Evolutionary conservation across 2,113 vertebrate genomes (phyloP).

Genomic region (Psammodynastes pulverulentus): DNA sequence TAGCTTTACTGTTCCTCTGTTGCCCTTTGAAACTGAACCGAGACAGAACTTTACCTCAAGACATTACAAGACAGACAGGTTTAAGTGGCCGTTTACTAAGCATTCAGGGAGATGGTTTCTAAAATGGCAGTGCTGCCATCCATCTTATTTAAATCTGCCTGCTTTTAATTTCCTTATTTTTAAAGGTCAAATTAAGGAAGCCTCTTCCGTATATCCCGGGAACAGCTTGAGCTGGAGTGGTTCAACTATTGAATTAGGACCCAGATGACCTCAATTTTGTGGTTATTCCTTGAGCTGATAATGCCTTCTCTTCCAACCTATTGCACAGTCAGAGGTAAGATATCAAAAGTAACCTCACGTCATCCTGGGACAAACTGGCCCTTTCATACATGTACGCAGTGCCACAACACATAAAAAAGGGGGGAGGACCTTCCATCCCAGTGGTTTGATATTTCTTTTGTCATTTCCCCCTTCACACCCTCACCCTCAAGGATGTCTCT

Average conservation of each 20-base stretch:
- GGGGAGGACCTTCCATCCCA: background rate
- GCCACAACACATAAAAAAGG: background rate
- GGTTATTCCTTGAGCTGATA: background rate
- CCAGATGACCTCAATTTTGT: background rate
- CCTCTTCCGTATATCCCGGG: background rate
- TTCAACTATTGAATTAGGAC: background rate
- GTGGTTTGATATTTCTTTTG: background rate
- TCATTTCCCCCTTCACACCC: background rate
- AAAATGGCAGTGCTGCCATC: background rate
- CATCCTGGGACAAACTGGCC: background rate
- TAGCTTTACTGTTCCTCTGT: background rate
- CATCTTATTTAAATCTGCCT: constrained; percentile 4
- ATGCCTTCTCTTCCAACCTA: background rate
- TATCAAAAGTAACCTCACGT: background rate
- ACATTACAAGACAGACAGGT: background rate
- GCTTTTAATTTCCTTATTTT: background rate
- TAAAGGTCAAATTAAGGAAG: constrained; percentile 2
- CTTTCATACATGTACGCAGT: background rate
- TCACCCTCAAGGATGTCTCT: background rate
- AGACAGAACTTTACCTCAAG: background rate
- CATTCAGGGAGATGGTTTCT: background rate
- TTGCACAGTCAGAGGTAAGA: background rate
- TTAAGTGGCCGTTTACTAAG: background rate
- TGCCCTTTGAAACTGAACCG: background rate
- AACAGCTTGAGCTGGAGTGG: background rate